Evolutionary conservation across 2,113 vertebrate genomes (phyloP), one percentile per base, ranked within the genome.

Genomic region (Poeciliopsis retropinna): DNA sequence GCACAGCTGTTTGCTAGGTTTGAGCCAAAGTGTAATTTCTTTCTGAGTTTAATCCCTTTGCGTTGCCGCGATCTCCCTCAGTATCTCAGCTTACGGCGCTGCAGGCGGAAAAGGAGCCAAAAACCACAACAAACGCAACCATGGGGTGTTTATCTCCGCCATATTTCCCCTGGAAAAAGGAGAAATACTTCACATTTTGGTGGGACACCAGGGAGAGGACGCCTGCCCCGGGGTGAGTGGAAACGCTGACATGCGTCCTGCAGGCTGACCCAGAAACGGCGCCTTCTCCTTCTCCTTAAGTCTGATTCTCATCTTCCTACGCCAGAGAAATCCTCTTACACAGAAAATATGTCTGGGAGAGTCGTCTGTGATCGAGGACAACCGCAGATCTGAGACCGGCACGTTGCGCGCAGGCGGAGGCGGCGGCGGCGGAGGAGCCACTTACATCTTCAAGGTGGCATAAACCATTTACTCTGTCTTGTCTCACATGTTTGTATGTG

Each of bases 191-290:
- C 96, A 97, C 86, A 96, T 97, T 80, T 90, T 97, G 80, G 95
- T 96, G 79, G 96, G 96, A n/a, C 97, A 97, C 81, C 97, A 96
- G 89, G 96, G 96, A 69, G 96, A 97, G 76, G 96, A 97, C 64
- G 96, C 97, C 29, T 96, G 97, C 66, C 96, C 96, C 1, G 95
- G 96, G 93, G 97, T 96, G 81, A 96, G 95, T 85, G 60, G 30
- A 64, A n/a, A 41, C 7, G 2, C n/a, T 81, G n/a, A 60, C 29
- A 1, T 71, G 10, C 47, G 34, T 70, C 27, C 7, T 28, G 57
- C 37, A 75, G 9, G 5, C 28, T 63, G 64, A 79, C 70, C 60
- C 30, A 64, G 31, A 75, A 75, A 15, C 28, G 8, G 11, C 17
- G 37, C 39, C 64, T 2, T 32, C 12, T 4, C 64, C 62, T 66